These are phyloP conservation scores for Triplophysa bombifrons DNA, from an alignment of 2,797 vertebrate genomes.

Conservation along the genomic window DNA sequence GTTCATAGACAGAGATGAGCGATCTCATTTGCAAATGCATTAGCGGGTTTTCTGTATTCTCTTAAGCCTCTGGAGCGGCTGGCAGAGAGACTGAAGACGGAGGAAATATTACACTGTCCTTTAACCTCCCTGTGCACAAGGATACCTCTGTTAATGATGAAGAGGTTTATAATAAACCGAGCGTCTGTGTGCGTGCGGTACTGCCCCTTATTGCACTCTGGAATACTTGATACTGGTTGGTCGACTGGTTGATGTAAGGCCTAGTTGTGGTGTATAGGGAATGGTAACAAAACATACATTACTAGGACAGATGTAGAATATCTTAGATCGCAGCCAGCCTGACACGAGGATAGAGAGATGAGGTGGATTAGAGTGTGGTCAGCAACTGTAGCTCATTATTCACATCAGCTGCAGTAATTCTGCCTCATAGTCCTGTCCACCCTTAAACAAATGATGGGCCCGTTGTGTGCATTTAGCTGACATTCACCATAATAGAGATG, in stretches of 20 bases:
- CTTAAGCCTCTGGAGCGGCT: constrained; percentile 24
- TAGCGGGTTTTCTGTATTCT: constrained; percentile 60
- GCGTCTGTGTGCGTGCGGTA: neutral
- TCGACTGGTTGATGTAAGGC: too few relatives aligned
- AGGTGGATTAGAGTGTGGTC: constrained; percentile 55
- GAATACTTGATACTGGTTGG: constrained; percentile 9
- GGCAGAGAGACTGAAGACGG: constrained; percentile 8
- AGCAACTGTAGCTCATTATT: constrained; percentile 65
- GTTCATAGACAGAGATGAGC: constrained; percentile 58
- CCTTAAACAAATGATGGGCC: constrained; percentile 79
- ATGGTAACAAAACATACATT: neutral
- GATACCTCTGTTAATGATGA: constrained; percentile 30
- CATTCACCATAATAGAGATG: constrained; percentile 44
- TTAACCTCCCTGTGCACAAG: constrained; percentile 1
- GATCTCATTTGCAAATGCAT: constrained; percentile 64
- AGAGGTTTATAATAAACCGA: constrained; percentile 2
- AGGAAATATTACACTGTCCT: constrained; percentile 30
- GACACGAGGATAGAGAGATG: constrained; percentile 42
- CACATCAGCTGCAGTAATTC: constrained; percentile 73
- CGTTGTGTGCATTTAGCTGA: constrained; percentile 69
- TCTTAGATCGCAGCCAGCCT: constrained; percentile 34
- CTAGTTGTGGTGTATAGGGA: neutral
- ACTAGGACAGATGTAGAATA: constrained; percentile 22
- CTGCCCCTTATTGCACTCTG: neutral
- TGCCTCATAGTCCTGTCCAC: constrained; percentile 75